Evolutionary conservation across 35 echinoderm and acorn worm species (phyloP), one percentile per base, ranked within the genome.

Genomic region (Chiridota heheva): DNA sequence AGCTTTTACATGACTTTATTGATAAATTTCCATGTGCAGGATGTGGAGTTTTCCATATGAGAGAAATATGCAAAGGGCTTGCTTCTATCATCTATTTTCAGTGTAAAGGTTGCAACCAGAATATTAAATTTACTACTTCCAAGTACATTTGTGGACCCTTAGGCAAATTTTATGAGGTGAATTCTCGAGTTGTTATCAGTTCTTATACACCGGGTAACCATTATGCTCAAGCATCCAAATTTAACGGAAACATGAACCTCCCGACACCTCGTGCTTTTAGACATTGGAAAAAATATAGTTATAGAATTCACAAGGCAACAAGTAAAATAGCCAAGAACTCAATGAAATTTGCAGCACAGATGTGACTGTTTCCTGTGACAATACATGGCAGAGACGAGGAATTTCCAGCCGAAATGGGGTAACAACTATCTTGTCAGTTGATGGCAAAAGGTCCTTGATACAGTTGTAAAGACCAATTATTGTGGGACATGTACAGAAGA

Each of bases 361-460:
- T n/a, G 34, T 74, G 13, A 43, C 42, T 13, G 70, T 74, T 49
- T 74, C 70, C 6, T 74, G 70, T 26, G 70, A 74, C 26, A 40
- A 40, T 46, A 74, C 70, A 16, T 74, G 70, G 70, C 70, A 74
- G 48, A 3, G 24, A 6, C 17, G 70, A 16, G 70, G 70, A 24
- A 46, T 74, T 28, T 4, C 40, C 10, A 74, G 70, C 41, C 43
- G 48, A 28, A 74, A 74, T 44, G 70, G 70, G 22, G 34, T 74
- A 24, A 40, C 70, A 74, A 74, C 70, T n/a, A 36, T 43, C 8
- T 27, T 74, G 10, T 36, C 27, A 20, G 70, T 74, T 4, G 37
- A 29, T 49, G 70, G 70, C 18, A 74, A 33, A 74, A 74, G 26
- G 70, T 74, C 22, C 2, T 49, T 18, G 70, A 74, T 46, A 47